Percentiles rank a stretch among this genome's conserved stretches.
phyloP scores from a whole-genome alignment of 2,888 invertebrate species.

The Scaptomyza cyrtandrae region DNA sequence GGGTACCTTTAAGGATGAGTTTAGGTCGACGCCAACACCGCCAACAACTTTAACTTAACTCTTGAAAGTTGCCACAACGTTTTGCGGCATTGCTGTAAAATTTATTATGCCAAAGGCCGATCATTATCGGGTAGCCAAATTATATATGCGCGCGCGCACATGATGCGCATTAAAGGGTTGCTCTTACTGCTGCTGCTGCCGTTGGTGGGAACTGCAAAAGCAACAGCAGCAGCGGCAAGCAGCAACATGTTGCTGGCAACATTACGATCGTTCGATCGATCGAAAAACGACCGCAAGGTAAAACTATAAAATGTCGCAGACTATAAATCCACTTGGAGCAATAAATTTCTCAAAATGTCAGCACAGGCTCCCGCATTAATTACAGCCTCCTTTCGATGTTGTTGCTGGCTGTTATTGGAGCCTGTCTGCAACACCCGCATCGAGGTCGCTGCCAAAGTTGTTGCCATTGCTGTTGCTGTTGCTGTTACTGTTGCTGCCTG shows the following conservation, averaged over 20 bases:
- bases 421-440: slow-evolving; percentile 75
- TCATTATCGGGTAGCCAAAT: slow-evolving; percentile 82
- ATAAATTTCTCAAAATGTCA: slow-evolving; percentile 81
- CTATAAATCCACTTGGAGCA: slow-evolving; percentile 80
- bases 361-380: slow-evolving; percentile 82
- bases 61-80: slow-evolving; percentile 64
- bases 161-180: slow-evolving; percentile 80
- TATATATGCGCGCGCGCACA: slow-evolving; percentile 81
- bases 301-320: slow-evolving; percentile 80
- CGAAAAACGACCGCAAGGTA: slow-evolving; percentile 70
- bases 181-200: slow-evolving; percentile 23
- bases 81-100: slow-evolving; percentile 73
- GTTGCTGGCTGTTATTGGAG: slow-evolving; percentile 56
- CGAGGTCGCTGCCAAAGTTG: slow-evolving; percentile 53
- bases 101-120: slow-evolving; percentile 82
- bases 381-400: slow-evolving; percentile 68
- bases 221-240: slow-evolving; percentile 19
- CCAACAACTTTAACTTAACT: slow-evolving; percentile 44
- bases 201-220: slow-evolving; percentile 15
- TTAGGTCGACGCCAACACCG: slow-evolving; percentile 26
- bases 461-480: slow-evolving; percentile 13
- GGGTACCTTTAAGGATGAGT: slow-evolving; percentile 38
- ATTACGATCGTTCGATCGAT: slow-evolving; percentile 62
- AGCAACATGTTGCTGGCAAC: slow-evolving; percentile 69
- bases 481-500: slow-evolving; percentile 19